These are phyloP conservation scores for Chouioia cunea DNA, from an alignment of 2,888 invertebrate genomes.

Conservation along the genomic window DNA sequence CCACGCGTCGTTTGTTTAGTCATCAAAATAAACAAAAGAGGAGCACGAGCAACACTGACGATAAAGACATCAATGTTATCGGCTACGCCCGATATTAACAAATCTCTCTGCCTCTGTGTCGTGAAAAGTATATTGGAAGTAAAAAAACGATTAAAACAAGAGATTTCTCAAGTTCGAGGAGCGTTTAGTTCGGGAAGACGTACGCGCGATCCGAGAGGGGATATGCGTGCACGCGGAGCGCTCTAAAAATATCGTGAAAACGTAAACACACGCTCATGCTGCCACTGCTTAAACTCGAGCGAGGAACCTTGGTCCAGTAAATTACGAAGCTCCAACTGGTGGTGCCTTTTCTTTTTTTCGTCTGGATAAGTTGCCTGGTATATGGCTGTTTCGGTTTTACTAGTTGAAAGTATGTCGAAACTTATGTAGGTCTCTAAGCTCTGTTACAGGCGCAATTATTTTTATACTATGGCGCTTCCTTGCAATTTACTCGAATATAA, in stretches of 20 bases:
- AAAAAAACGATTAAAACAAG: neutral
- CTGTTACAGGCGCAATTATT: neutral
- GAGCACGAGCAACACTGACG: neutral
- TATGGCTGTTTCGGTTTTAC: neutral
- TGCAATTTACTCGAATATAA: too few relatives aligned
- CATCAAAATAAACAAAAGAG: conserved; percentile 9
- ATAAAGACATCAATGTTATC: neutral
- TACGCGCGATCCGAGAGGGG: too few relatives aligned
- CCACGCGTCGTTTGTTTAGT: conserved; percentile 25
- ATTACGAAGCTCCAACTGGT: conserved; percentile 25
- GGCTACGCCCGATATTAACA: neutral
- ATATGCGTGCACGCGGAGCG: neutral
- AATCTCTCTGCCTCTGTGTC: too few relatives aligned
- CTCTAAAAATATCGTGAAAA: conserved; percentile 42
- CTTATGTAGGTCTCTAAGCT: conserved; percentile 72
- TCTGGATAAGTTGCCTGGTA: too few relatives aligned
- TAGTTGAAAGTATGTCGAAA: neutral
- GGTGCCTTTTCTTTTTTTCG: neutral
- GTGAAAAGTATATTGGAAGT: neutral
- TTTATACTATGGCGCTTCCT: conserved; percentile 17
- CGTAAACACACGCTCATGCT: conserved; percentile 37
- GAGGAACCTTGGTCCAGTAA: conserved; percentile 44
- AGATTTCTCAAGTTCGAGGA: conserved; percentile 24
- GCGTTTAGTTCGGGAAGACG: conserved; percentile 11
- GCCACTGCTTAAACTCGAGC: too few relatives aligned